phyloP scores from a whole-genome alignment of 2,797 vertebrate species.

The Vireo griseus region DNA sequence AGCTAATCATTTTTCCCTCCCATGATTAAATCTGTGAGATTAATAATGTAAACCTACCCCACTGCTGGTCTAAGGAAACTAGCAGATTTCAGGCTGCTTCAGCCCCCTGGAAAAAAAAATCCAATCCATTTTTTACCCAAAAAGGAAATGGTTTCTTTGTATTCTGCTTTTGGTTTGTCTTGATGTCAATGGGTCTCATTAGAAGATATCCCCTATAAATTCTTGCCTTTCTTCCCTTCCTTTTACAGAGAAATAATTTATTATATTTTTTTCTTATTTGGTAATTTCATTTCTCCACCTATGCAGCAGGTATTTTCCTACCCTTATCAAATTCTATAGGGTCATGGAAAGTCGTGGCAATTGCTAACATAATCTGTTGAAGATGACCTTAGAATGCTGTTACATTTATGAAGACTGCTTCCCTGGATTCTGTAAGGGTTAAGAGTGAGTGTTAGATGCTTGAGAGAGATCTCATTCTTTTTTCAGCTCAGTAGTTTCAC shows the following conservation, averaged over 20 bases:
- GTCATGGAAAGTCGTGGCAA: background rate
- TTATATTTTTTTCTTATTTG: background rate
- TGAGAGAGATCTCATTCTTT: background rate
- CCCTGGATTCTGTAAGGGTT: background rate
- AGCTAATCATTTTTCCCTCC: background rate
- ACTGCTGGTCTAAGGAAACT: background rate
- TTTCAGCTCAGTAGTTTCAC: background rate
- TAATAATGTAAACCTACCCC: background rate
- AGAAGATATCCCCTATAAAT: background rate
- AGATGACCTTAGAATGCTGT: background rate
- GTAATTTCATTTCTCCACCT: background rate
- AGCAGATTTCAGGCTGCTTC: background rate
- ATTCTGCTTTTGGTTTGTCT: background rate
- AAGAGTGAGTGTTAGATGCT: background rate
- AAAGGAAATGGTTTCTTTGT: background rate
- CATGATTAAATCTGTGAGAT: background rate
- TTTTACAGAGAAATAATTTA: background rate
- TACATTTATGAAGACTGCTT: background rate
- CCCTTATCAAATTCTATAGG: background rate
- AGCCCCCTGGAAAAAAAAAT: background rate
- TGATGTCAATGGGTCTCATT: background rate
- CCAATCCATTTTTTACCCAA: background rate
- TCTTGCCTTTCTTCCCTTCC: background rate
- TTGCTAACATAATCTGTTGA: background rate
- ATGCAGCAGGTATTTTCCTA: background rate